A percentile compares a stretch with the other conserved stretches of the same genome.
phyloP scores from a whole-genome alignment of 2,113 vertebrate species.

The Percopsis transmontana region DNA sequence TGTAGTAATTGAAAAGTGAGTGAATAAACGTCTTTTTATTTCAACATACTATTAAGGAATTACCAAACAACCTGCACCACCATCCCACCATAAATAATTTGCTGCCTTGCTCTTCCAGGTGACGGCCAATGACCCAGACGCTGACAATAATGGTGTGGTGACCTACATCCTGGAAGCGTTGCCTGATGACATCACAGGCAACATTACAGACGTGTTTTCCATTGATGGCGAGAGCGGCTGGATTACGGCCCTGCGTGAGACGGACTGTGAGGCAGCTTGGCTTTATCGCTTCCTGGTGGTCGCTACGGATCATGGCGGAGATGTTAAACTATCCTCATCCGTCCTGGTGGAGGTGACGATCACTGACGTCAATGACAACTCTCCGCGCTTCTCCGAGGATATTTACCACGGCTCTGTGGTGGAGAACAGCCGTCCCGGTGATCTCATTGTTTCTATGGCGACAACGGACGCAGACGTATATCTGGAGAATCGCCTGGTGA shows the following conservation, averaged over 20 bases:
- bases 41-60: too few species aligned
- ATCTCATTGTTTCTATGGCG: slow-evolving; percentile 83
- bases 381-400: slow-evolving; percentile 85
- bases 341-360: slow-evolving; percentile 89
- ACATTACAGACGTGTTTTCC: slow-evolving; percentile 82
- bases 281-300: slow-evolving; percentile 86
- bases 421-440: slow-evolving; percentile 85
- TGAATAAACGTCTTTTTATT: too few species aligned
- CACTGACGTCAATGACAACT: slow-evolving; percentile 94
- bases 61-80: too few species aligned
- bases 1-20: too few species aligned
- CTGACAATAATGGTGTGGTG: slow-evolving; percentile 87
- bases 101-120: slow-evolving; percentile 79
- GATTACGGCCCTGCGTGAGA: slow-evolving; percentile 85
- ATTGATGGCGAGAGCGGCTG: slow-evolving; percentile 91
- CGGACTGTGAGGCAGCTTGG: slow-evolving; percentile 86
- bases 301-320: slow-evolving; percentile 87
- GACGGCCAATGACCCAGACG: slow-evolving; percentile 94
- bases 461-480: slow-evolving; percentile 87
- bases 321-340: slow-evolving; percentile 87
- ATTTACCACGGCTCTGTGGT: slow-evolving; percentile 85
- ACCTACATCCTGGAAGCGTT: slow-evolving; percentile 86
- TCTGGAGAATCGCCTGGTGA: slow-evolving; percentile 87
- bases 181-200: slow-evolving; percentile 61
- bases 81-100: neutral